Evolutionary conservation across 2,797 vertebrate species (phyloP), one percentile per base, ranked within the genome.

Genomic region (Esox masquinongy): DNA sequence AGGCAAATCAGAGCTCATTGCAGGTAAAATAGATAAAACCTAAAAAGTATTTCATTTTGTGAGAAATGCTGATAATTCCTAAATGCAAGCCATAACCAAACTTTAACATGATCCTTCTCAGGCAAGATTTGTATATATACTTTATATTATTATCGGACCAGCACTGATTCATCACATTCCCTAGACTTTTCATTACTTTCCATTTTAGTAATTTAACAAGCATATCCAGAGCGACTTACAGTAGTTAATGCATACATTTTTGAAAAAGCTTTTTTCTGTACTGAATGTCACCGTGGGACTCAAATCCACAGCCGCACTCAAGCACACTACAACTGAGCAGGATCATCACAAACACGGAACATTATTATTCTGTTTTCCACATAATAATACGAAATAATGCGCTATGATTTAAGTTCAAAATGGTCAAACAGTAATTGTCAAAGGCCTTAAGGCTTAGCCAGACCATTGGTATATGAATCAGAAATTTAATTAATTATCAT

Each of bases 11-110:
- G 61, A 64, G 26, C 15, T 64, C 26, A 64, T 16, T 64, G 34
- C 53, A 76, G 51, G 6, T 26, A 31, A 14, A 22, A 68, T 24
- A 61, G 15, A 61, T 22, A 49, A 15, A 59, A 43, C 31, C 14
- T 67, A 79, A 84, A 75, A 70, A 74, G 53, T 61, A 68, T 68
- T 70, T 79, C 68, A 76, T 59, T 69, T 72, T 77, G 83, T 79
- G 75, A 80, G 84, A 75, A 79, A 80, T 75, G 56, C 69, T 81
- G 81, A 84, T 78, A 78, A 77, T 74, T 82, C 73, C 78, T 72
- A 75, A 77, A 70, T 73, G 64, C 53, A 76, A 82, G 75, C 67
- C 34, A 29, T 75, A 70, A 72, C 53, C 22, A 70, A 64, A 64
- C 39, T 68, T 26, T 24, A 24, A 26, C 14, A 29, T 49, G 49